phyloP scores from a whole-genome alignment of 2,797 vertebrate species.

The Anniella stebbinsi region DNA sequence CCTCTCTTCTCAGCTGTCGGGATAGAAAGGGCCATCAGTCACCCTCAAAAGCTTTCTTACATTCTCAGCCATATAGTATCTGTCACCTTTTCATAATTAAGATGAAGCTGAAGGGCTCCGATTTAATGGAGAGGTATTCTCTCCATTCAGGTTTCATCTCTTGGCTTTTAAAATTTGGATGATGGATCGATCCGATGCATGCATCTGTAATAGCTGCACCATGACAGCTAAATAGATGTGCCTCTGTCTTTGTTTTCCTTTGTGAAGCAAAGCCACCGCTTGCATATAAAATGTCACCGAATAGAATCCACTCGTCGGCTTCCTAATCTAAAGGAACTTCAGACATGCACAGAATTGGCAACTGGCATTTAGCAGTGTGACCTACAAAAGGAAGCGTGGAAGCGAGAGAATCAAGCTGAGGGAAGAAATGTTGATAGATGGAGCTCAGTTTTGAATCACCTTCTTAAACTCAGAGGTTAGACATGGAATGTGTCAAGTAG shows the following conservation, averaged over 20 bases:
- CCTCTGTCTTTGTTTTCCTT: conserved; percentile 60
- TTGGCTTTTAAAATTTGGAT: conserved; percentile 62
- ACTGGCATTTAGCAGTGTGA: not conserved
- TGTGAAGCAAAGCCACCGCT: conserved; percentile 13
- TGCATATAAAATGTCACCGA: not conserved
- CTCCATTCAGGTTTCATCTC: conserved; percentile 46
- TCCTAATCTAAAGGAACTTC: conserved; percentile 23
- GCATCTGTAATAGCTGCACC: conserved; percentile 24
- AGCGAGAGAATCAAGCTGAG: not conserved
- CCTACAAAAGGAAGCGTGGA: not conserved
- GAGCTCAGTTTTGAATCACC: too few relatives aligned
- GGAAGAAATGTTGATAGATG: not conserved
- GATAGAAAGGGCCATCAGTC: conserved; percentile 47
- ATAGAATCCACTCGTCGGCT: not conserved
- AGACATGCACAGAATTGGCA: conserved; percentile 6
- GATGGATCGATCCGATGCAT: conserved; percentile 55
- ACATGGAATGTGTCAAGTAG: not conserved
- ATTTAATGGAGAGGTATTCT: conserved; percentile 57
- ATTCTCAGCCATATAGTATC: conserved; percentile 53
- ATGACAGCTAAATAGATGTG: conserved; percentile 45
- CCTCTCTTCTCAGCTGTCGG: conserved; percentile 36
- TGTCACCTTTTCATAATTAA: conserved; percentile 68
- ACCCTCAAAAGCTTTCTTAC: conserved; percentile 41
- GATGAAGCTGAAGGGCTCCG: conserved; percentile 58
- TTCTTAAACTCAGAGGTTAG: not conserved